Evolutionary conservation across 2,113 vertebrate species (phyloP).

Genomic region (Craseonycteris thonglongyai): DNA sequence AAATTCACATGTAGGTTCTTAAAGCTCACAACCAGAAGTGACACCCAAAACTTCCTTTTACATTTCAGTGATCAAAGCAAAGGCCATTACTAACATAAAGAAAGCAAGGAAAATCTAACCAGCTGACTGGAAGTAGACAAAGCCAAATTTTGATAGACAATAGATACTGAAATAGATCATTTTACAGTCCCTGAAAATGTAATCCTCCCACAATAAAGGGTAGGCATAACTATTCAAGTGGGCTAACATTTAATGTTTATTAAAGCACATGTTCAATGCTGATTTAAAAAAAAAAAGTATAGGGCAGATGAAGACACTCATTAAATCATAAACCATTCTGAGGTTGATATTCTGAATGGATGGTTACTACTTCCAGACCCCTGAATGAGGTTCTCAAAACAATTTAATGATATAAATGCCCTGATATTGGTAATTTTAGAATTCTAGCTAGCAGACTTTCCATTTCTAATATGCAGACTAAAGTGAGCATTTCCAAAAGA

Average conservation of each 20-base stretch:
- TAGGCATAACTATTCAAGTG: background rate
- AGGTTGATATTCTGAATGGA: background rate
- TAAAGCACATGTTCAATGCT: background rate
- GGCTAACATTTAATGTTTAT: background rate
- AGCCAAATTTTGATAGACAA: background rate
- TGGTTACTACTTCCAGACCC: background rate
- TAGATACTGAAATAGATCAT: background rate
- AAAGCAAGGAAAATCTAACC: background rate
- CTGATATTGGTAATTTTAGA: background rate
- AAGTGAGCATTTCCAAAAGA: slow-evolving; percentile 49
- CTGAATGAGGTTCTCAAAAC: background rate
- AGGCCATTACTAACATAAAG: background rate
- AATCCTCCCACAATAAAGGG: background rate
- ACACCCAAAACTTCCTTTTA: background rate
- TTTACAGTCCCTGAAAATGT: background rate
- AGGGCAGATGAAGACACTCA: background rate
- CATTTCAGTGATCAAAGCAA: background rate
- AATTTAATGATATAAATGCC: slow-evolving; percentile 8
- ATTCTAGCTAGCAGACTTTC: slow-evolving; percentile 12
- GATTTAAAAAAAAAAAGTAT: background rate
- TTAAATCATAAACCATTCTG: background rate
- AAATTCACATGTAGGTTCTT: background rate
- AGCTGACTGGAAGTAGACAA: background rate
- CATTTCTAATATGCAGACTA: background rate
- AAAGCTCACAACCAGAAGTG: background rate